Evolutionary conservation across 2,113 vertebrate genomes (phyloP), one percentile per base, ranked within the genome.

Genomic region (Stegostoma tigrinum): DNA sequence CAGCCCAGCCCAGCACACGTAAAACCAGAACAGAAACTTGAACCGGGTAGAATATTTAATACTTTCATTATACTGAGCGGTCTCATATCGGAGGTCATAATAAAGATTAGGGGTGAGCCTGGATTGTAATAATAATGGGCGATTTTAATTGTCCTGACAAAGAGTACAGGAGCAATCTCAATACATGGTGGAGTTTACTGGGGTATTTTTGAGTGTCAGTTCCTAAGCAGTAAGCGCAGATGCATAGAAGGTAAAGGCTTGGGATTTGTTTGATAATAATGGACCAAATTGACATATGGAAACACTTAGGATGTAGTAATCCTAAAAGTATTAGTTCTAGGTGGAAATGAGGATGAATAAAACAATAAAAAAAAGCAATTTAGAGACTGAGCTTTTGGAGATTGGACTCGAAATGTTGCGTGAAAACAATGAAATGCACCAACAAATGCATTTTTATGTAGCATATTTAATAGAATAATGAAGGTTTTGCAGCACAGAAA

Each of bases 21-120:
- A 83, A 55, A 34, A 64, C 17, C 87, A 90, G 52, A 90, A 61
- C 30, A 55, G 24, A 61, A 90, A 90, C 30, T 90, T 27, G n/a
- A 90, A 90, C 52, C 14, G 0, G 27, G 52, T 61, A n/a, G 52
- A 61, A 55, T 34, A 55, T 90, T 61, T 90, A 90, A 34, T 30
- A 30, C 48, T 15, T 61, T 34, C 87, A 91, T 64, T 91, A n/a
- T n/a, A 34, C 55, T 64, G 87, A 91, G 14, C 64, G 55, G 55
- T n/a, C 64, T 91, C 30, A 64, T 91, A 91, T 34, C 15, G 30
- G 87, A 91, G 55, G 14, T 61, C 0, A 0, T 61, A 55, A 64
- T 64, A 91, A 91, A n/a, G 15, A 91, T 89, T 89, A 91, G 55
- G 34, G 52, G 27, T 89, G 86, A 61, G 27, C 55, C 87, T 91